Percentiles rank a stretch among this genome's conserved stretches.
Conservation (phyloP, 1,140 invertebrate genomes). For the Holotrichia oblita region DNA sequence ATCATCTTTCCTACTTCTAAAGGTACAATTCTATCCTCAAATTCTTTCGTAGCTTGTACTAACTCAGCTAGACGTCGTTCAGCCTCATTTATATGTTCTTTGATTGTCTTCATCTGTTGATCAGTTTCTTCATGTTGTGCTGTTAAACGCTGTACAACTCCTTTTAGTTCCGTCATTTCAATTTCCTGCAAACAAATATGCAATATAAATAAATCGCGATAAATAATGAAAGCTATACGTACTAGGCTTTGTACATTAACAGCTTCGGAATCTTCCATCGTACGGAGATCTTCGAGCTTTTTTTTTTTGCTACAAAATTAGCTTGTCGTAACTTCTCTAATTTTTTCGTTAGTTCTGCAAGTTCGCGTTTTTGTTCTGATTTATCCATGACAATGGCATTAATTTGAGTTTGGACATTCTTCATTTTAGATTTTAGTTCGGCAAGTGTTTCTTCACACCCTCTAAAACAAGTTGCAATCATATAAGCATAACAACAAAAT, state of each 20-base stretch:
- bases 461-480: neutral
- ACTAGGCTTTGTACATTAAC: constrained; percentile 63
- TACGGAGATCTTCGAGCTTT: constrained; percentile 45
- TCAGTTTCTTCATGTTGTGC: constrained; percentile 53
- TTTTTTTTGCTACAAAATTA: neutral
- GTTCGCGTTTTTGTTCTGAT: neutral
- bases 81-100: constrained; percentile 53
- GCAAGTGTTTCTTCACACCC: neutral
- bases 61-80: constrained; percentile 58
- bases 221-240: constrained; percentile 46
- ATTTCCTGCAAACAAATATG: constrained; percentile 47
- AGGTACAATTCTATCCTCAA: constrained; percentile 58
- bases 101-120: constrained; percentile 51
- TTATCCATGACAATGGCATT: constrained; percentile 23
- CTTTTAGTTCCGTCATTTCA: constrained; percentile 58
- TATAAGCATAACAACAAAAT: neutral
- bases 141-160: constrained; percentile 51
- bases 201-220: neutral
- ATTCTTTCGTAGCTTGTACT: constrained; percentile 53
- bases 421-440: neutral
- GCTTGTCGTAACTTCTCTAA: constrained; percentile 19
- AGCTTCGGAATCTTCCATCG: constrained; percentile 60
- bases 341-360: constrained; percentile 24
- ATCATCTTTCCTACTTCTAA: constrained; percentile 49
- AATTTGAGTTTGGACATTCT: neutral